Percentiles rank a stretch among this genome's conserved stretches.
Conservation (phyloP, 1,140 invertebrate species). For the Oncopodura yosiiana region DNA sequence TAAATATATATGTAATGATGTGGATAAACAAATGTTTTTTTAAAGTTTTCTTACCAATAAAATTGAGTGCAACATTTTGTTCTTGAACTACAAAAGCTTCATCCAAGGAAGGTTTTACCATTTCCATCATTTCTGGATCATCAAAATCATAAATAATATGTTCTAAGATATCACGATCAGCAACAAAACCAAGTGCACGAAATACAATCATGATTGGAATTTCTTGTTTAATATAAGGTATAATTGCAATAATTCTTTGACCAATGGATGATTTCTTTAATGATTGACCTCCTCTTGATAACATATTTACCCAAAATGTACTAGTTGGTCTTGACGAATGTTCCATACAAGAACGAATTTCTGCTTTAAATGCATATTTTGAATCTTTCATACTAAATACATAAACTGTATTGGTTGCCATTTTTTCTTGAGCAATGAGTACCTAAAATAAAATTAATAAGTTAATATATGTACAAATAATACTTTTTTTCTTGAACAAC, state of each 20-base stretch:
- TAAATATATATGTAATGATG: neutral
- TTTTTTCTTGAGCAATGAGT: conserved; percentile 97
- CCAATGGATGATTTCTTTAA: conserved; percentile 96
- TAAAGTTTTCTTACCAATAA: conserved; percentile 51
- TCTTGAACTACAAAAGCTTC: conserved; percentile 99
- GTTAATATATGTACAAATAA: neutral
- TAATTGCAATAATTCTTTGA: conserved; percentile 91
- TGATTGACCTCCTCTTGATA: conserved; percentile 88
- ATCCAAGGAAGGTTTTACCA: conserved; percentile 97
- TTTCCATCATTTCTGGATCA: conserved; percentile 99
- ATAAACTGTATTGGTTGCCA: conserved; percentile 99
- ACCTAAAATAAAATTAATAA: conserved; percentile 44
- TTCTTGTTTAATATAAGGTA: conserved; percentile 98
- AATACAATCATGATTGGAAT: conserved; percentile 99
- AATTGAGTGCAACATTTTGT: conserved; percentile 95
- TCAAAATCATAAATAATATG: conserved; percentile 99
- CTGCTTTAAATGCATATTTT: conserved; percentile 95
- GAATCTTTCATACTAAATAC: conserved; percentile 97
- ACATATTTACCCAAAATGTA: conserved; percentile 98
- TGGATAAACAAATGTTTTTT: neutral
- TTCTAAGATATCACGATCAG: conserved; percentile 95
- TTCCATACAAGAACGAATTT: conserved; percentile 91
- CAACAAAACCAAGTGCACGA: conserved; percentile 90
- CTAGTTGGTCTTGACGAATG: conserved; percentile 85
- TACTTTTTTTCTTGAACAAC: neutral